Evolutionary conservation across 2,888 invertebrate species (phyloP).

Genomic region (Helicoverpa assulta): DNA sequence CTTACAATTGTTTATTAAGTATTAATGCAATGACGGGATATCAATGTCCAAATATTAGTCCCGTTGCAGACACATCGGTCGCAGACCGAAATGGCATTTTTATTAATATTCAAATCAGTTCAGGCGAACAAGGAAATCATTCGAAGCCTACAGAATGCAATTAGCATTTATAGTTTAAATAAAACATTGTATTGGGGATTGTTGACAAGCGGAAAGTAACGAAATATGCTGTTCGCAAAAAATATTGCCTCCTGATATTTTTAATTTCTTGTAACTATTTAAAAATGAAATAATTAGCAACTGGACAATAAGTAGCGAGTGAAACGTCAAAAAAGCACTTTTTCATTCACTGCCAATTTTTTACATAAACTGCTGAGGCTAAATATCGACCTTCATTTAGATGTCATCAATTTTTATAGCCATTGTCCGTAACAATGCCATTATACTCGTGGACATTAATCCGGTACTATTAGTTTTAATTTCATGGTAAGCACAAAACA

Average conservation of each 20-base stretch:
- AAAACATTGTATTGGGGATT: slow-evolving; percentile 3
- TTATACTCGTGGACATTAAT: slow-evolving; percentile 7
- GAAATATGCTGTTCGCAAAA: not conserved
- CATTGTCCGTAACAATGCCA: slow-evolving; percentile 7
- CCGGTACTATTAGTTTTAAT: slow-evolving; percentile 7
- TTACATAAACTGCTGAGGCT: slow-evolving; percentile 29
- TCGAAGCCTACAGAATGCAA: not conserved
- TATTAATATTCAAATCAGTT: slow-evolving; percentile 2
- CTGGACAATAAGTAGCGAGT: no score
- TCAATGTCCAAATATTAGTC: slow-evolving; percentile 6
- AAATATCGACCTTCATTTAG: slow-evolving; percentile 27
- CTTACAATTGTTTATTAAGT: slow-evolving; percentile 2
- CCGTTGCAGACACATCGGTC: not conserved
- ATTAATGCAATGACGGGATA: not conserved
- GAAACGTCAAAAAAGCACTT: not conserved
- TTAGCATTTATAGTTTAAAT: slow-evolving; percentile 5
- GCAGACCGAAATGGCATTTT: not conserved
- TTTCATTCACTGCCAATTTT: slow-evolving; percentile 10
- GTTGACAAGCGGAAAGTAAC: not conserved
- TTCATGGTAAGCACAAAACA: slow-evolving; percentile 1
- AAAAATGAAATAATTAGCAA: not conserved
- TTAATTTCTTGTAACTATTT: no score
- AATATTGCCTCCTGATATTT: not conserved
- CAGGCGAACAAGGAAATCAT: slow-evolving; percentile 10
- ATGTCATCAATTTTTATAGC: slow-evolving; percentile 20